Conservation (phyloP, 2,888 invertebrate genomes). For the Orchesellides sinensis region DNA sequence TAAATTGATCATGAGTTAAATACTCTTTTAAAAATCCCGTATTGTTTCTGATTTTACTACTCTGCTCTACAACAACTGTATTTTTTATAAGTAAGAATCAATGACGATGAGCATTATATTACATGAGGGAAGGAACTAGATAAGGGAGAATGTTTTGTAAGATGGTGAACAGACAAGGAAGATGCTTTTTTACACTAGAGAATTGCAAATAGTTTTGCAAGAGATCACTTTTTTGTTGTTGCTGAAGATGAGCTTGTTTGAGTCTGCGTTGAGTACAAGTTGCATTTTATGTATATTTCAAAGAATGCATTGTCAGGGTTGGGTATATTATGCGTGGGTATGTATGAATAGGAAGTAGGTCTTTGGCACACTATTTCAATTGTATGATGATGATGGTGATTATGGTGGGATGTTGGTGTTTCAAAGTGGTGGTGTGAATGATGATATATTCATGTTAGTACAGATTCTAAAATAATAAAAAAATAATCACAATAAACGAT, state of each 20-base stretch:
- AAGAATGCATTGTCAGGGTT: slow-evolving; percentile 55
- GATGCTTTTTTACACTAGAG: slow-evolving; percentile 6
- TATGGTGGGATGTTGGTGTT: slow-evolving; percentile 11
- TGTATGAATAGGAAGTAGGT: slow-evolving; percentile 74
- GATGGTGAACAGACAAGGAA: background rate
- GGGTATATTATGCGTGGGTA: slow-evolving; percentile 49
- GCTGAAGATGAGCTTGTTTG: too few species aligned
- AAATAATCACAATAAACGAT: background rate
- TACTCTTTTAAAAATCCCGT: background rate
- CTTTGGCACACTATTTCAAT: slow-evolving; percentile 72
- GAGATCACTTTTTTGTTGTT: too few species aligned
- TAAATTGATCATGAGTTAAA: background rate
- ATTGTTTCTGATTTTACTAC: too few species aligned
- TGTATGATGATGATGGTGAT: slow-evolving; percentile 31
- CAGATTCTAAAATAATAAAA: too few species aligned
- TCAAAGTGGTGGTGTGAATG: background rate
- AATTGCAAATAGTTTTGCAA: slow-evolving; percentile 7
- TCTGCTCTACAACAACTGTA: too few species aligned
- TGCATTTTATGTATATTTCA: background rate
- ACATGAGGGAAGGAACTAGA: too few species aligned
- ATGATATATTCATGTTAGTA: slow-evolving; percentile 7
- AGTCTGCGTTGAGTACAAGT: too few species aligned
- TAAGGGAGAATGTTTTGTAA: too few species aligned
- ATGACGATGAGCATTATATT: too few species aligned
- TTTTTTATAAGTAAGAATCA: too few species aligned